Evolutionary conservation across 2,888 invertebrate species (phyloP).

Genomic region (Athalia cordata): DNA sequence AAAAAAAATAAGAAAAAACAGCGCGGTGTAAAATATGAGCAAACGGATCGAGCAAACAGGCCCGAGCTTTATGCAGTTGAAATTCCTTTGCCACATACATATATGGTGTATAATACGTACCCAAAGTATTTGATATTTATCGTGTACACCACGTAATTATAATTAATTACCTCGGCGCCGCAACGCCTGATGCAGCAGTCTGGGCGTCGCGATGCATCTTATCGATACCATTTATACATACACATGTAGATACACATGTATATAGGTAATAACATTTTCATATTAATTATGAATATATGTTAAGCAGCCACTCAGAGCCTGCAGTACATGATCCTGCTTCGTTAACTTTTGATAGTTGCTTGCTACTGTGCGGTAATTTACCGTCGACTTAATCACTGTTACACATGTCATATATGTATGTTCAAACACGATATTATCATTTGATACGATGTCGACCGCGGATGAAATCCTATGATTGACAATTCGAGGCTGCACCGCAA

Average conservation of each 20-base stretch:
- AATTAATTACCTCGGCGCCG: slow-evolving; percentile 33
- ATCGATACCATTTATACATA: slow-evolving; percentile 1
- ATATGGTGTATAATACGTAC: not conserved
- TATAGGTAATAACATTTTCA: not conserved
- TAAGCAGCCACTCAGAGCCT: slow-evolving; percentile 1
- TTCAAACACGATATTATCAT: too few species aligned
- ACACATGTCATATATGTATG: not conserved
- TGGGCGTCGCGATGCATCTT: slow-evolving; percentile 15
- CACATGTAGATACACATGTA: not conserved
- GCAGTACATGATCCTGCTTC: slow-evolving; percentile 4
- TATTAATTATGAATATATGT: not conserved
- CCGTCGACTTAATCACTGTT: not conserved
- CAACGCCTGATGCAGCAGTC: slow-evolving; percentile 18
- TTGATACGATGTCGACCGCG: too few species aligned
- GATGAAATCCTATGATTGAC: too few species aligned
- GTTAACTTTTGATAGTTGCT: slow-evolving; percentile 19
- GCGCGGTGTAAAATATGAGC: not conserved
- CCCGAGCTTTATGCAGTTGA: slow-evolving; percentile 19
- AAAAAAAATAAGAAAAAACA: slow-evolving; percentile 1
- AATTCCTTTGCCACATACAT: not conserved
- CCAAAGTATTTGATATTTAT: not conserved
- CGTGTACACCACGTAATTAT: not conserved
- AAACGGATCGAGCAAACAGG: not conserved
- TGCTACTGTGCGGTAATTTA: not conserved
- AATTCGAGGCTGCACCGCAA: too few species aligned